Evolutionary conservation across 2,888 invertebrate genomes (phyloP).

Genomic region (Bimastos eiseni): DNA sequence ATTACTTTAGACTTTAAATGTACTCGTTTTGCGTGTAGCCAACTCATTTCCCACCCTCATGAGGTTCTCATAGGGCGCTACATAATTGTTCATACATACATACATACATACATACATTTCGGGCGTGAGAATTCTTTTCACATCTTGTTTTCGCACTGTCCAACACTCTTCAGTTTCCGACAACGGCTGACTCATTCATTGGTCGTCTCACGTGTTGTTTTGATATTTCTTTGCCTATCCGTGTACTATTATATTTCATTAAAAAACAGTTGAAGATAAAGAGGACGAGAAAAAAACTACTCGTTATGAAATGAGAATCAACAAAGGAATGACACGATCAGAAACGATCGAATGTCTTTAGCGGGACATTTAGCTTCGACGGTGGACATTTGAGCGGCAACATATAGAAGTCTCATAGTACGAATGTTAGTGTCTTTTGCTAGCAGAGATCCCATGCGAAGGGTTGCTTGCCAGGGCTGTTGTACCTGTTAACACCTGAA

Average conservation of each 20-base stretch:
- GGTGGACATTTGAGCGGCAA: neutral
- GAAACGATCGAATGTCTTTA: neutral
- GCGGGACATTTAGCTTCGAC: neutral
- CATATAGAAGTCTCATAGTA: neutral
- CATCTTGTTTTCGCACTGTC: too few relatives aligned
- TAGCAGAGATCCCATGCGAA: neutral
- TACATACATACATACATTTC: too few relatives aligned
- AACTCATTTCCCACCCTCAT: too few relatives aligned
- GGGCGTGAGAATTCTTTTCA: too few relatives aligned
- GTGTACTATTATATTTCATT: neutral
- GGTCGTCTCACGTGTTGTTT: too few relatives aligned
- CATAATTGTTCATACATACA: too few relatives aligned
- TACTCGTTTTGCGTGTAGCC: too few relatives aligned
- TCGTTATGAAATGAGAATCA: neutral
- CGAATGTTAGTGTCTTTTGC: neutral
- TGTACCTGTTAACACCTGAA: constrained; percentile 13
- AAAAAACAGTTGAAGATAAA: neutral
- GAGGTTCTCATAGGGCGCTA: too few relatives aligned
- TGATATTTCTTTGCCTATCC: too few relatives aligned
- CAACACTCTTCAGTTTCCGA: too few relatives aligned
- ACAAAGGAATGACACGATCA: neutral
- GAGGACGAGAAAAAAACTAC: neutral
- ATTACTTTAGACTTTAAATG: too few relatives aligned
- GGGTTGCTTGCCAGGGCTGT: neutral
- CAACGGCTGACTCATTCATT: too few relatives aligned